Percentiles rank a stretch among this genome's conserved stretches.
Evolutionary conservation across 2,113 vertebrate species (phyloP).

Genomic region (Neoarius graeffei): DNA sequence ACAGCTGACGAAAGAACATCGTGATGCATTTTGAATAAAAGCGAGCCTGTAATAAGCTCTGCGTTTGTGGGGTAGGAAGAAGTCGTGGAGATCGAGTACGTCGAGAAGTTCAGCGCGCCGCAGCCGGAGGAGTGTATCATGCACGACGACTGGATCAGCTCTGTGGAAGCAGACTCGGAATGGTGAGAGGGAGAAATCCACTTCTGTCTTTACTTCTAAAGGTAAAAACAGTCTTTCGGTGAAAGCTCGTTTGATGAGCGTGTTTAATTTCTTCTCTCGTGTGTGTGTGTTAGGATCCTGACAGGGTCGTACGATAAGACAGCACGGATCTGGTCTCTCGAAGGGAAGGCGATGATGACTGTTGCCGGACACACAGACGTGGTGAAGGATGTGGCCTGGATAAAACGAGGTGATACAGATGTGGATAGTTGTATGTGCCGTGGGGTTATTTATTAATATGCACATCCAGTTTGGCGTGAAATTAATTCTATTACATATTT

Average conservation of each 20-base stretch:
- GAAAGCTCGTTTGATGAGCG: background rate
- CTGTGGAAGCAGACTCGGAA: slow-evolving; percentile 84
- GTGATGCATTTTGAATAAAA: no score
- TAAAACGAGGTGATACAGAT: slow-evolving; percentile 83
- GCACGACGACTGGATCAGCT: slow-evolving; percentile 98
- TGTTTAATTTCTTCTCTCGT: background rate
- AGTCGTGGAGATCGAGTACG: slow-evolving; percentile 94
- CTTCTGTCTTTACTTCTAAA: background rate
- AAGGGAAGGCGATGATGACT: slow-evolving; percentile 87
- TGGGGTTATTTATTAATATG: background rate
- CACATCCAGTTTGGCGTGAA: background rate
- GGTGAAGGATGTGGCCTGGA: slow-evolving; percentile 95
- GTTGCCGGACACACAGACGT: slow-evolving; percentile 90
- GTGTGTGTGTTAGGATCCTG: slow-evolving; percentile 83
- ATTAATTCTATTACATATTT: no score
- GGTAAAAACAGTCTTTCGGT: background rate
- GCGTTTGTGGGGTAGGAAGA: slow-evolving; percentile 83
- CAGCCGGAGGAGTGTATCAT: slow-evolving; percentile 94
- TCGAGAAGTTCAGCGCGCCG: slow-evolving; percentile 89
- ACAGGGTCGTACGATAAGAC: slow-evolving; percentile 95
- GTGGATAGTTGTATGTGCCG: background rate
- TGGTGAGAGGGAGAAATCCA: slow-evolving; percentile 73
- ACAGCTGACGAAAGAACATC: background rate
- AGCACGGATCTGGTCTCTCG: slow-evolving; percentile 90
- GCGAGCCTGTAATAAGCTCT: background rate